These are phyloP conservation scores for Okapia johnstoni DNA, from an alignment of 2,113 vertebrate species.

Conservation along the genomic window DNA sequence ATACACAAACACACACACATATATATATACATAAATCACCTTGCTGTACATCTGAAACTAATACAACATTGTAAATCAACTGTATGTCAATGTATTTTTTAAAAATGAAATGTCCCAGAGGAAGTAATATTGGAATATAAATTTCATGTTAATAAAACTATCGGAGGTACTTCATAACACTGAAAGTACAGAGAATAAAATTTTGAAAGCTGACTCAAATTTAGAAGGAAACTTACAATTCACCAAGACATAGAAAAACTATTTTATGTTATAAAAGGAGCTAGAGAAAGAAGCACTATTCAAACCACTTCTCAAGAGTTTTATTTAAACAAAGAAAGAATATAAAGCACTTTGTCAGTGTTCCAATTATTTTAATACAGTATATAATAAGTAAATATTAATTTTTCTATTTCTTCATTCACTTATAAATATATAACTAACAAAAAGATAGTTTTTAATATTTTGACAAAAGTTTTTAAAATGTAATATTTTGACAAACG, in stretches of 20 bases:
- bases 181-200: not conserved
- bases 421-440: not conserved
- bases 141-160: not conserved
- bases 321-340: not conserved
- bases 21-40: not conserved
- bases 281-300: not conserved
- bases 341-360: not conserved
- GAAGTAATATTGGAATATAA: not conserved
- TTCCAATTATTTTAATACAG: not conserved
- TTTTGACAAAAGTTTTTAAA: not conserved
- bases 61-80: not conserved
- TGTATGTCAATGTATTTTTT: not conserved
- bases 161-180: not conserved
- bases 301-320: not conserved
- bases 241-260: not conserved
- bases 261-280: not conserved
- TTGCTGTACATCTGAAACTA: not conserved
- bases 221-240: not conserved
- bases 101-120: not conserved
- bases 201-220: not conserved
- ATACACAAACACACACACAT: fast-evolving
- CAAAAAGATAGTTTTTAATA: not conserved
- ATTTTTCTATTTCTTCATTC: not conserved
- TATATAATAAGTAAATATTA: not conserved
- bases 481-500: not conserved